Base-by-base conservation (phyloP, 2,113 vertebrate species). In the Balaeniceps rex region DNA sequence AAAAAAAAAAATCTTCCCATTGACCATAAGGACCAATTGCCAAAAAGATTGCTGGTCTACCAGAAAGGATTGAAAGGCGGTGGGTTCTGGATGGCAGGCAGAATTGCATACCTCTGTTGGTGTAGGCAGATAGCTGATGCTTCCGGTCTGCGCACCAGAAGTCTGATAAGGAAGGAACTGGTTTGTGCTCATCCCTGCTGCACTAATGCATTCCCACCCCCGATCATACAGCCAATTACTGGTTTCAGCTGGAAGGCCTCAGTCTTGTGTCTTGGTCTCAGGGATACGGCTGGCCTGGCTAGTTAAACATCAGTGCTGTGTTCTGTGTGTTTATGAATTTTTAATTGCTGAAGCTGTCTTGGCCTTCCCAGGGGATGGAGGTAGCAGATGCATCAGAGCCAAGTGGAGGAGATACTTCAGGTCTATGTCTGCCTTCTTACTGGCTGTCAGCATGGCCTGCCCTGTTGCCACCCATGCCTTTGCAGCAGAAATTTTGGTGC, bases 271-370 rank as follows among this genome's bases (percentile, higher is more conserved):
- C 49, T 6, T 16, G 36, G 28, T 65, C 42, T 74, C 28, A 70
- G 76, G 66, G 25, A 34, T 72, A 3, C 54, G 31, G 38, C 54
- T 88, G 55, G 33, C 71, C 54, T 86, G 68, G 14, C 46, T 80
- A 33, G 66, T 80, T 81, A 71, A 44, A 66, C 34, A 47, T 80
- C 3, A 1, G 82, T 76, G 74, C 33, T 87, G 25, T 87, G 46
- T 77, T 90, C 66, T 85, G n/a, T 95, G 55, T 25, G 81, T 71
- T 64, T 65, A 58, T 81, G 42, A 70, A 25, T 88, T 96, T 76
- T 71, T 83, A 79, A 84, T 87, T 83, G 80, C 69, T 93, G 83
- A 88, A 92, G 95, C 75, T 95, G 69, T 94, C 61, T 94, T 95
- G 91, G 80, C 93, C 72, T 97, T 92, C 80, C 83, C 61, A 81